Evolutionary conservation across 2,797 vertebrate species (phyloP).

Genomic region (Argentina silus): DNA sequence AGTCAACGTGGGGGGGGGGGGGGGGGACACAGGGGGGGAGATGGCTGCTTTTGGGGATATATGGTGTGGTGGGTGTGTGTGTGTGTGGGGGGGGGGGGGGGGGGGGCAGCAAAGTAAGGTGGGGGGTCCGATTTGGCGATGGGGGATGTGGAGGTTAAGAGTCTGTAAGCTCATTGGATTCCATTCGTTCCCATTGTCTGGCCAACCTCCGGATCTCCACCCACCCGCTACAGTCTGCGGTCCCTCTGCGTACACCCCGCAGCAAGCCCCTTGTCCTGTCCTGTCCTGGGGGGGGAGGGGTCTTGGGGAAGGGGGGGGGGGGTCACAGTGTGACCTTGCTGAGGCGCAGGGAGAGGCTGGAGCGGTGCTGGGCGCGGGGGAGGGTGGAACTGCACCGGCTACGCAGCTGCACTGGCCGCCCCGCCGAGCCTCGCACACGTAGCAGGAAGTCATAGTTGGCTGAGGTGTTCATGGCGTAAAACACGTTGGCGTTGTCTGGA

Average conservation of each 20-base stretch:
- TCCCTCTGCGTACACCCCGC: constrained; percentile 12
- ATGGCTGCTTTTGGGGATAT: background rate
- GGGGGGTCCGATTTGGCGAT: background rate
- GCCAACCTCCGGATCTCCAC: background rate
- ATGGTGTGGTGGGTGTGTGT: background rate
- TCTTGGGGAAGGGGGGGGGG: constrained; percentile 23
- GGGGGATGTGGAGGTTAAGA: constrained; percentile 19
- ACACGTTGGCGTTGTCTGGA: constrained; percentile 90
- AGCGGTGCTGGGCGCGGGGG: constrained; percentile 79
- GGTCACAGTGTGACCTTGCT: constrained; percentile 87
- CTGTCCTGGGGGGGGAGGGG: constrained; percentile 3
- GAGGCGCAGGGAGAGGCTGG: constrained; percentile 82
- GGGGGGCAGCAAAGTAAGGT: background rate
- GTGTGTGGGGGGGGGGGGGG: constrained; percentile 3
- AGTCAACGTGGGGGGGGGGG: constrained; percentile 21
- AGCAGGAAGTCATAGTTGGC: constrained; percentile 93
- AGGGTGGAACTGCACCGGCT: constrained; percentile 82
- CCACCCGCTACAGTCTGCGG: constrained; percentile 23
- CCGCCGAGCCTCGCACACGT: constrained; percentile 76
- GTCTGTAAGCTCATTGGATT: constrained; percentile 22
- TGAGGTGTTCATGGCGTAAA: constrained; percentile 95
- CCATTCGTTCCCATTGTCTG: background rate
- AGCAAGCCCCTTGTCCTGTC: background rate
- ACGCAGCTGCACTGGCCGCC: constrained; percentile 76
- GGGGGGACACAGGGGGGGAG: background rate